Base-by-base conservation (phyloP, 2,888 invertebrate genomes). In the Thera obeliscata region DNA sequence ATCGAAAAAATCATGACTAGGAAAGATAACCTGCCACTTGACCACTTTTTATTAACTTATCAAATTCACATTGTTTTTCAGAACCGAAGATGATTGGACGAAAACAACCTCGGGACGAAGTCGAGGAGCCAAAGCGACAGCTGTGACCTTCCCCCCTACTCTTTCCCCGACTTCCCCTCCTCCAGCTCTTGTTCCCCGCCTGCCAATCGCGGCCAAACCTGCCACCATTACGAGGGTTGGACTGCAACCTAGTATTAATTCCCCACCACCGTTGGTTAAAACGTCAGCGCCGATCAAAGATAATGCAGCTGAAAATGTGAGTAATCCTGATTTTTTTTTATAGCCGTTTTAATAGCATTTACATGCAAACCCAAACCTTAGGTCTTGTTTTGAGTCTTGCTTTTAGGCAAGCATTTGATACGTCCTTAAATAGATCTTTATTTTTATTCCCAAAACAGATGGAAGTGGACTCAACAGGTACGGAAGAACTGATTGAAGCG, bases 61-160 rank as follows among this genome's bases (percentile, higher is more conserved):
- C 43, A 46, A 54, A 35, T 12, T 11, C 0, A 8, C 22, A 76
- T 56, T 61, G 54, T 54, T 33, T 33, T 56, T 35, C 56, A 92
- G 93, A 75, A 86, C 81, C 22, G 91, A 92, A 89, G 94, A 83
- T 82, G 95, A 88, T 74, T 91, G 87, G 89, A 66, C 78, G 68
- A 93, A 82, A 81, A 79, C 76, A 61, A 76, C 77, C 55, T 78
- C 73, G 73, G 88, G 81, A 70, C 88, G 86, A 49, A 80, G 70
- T 2, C 84, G 91, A 74, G 71, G 84, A 74, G 72, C 86, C 79
- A 80, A 91, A 80, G 70, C 86, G 77, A 69, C 85, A 78, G 72
- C 62, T 0, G 58, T 74, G 46, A 60, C 77, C 2, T 50, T 72
- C 22, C 58, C 61, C 46, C 64, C 70, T 43, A 3, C 82, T 78